A percentile compares a stretch with the other conserved stretches of the same genome.
Conservation (phyloP, 2,113 vertebrate genomes). For the Hypomesus transpacificus region DNA sequence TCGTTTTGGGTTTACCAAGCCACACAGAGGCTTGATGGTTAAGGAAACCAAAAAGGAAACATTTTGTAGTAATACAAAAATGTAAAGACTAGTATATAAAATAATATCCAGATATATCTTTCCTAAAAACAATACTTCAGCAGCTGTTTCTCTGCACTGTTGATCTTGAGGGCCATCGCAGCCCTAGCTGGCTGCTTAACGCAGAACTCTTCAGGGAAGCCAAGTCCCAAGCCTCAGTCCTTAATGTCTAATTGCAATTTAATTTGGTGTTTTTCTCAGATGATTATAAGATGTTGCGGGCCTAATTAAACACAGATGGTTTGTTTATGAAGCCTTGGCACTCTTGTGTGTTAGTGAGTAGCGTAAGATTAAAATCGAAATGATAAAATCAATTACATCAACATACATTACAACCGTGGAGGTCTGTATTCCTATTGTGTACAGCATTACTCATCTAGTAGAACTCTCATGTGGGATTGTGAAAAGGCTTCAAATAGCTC, state of each 20-base stretch:
- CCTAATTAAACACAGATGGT: conserved; percentile 62
- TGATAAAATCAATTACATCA: background rate
- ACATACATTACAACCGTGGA: too few species aligned
- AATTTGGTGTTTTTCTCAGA: conserved; percentile 59
- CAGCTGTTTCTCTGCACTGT: conserved; percentile 43
- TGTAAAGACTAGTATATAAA: background rate
- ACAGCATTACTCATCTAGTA: too few species aligned
- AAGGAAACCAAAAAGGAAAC: background rate
- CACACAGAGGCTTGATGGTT: background rate
- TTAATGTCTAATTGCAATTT: conserved; percentile 65
- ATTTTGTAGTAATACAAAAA: background rate
- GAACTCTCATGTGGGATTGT: too few species aligned
- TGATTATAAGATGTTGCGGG: conserved; percentile 53
- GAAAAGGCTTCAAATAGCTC: too few species aligned
- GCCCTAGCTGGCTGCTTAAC: conserved; percentile 45
- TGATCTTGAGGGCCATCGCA: conserved; percentile 31
- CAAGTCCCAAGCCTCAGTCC: conserved; percentile 49
- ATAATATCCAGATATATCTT: conserved; percentile 7
- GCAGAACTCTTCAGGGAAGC: conserved; percentile 51
- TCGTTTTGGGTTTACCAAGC: background rate
- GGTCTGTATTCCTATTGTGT: too few species aligned
- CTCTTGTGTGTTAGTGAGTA: conserved; percentile 22
- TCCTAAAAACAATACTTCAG: conserved; percentile 1
- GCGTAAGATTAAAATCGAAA: background rate
- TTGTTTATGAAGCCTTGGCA: conserved; percentile 55